These are phyloP conservation scores for Diadema setosum DNA, from an alignment of 35 echinoderm and acorn worm genomes.

Conservation along the genomic window DNA sequence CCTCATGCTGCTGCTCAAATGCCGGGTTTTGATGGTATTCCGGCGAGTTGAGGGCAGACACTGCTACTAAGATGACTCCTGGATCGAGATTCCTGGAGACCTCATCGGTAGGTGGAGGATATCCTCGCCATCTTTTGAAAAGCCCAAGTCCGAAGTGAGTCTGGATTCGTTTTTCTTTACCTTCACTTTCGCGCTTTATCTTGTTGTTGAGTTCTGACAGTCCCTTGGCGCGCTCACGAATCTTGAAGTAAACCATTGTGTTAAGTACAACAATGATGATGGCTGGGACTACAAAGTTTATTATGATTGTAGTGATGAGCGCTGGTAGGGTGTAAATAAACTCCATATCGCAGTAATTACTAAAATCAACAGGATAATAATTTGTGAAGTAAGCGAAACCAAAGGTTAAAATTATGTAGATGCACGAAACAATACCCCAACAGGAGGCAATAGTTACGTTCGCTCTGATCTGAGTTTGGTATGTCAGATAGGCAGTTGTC, in stretches of 20 bases:
- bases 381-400: background rate
- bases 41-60: background rate
- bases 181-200: background rate
- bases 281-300: conserved; percentile 49
- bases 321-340: background rate
- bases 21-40: conserved; percentile 14
- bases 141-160: background rate
- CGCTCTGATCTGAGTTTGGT: conserved; percentile 35
- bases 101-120: background rate
- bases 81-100: background rate
- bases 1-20: background rate
- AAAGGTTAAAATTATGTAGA: conserved; percentile 8
- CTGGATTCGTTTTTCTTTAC: background rate
- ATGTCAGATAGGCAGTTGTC: conserved; percentile 29
- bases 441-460: background rate
- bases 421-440: background rate
- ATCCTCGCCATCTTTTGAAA: background rate
- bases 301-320: background rate
- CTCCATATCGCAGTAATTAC: conserved; percentile 42
- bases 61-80: background rate
- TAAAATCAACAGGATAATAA: background rate
- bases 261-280: conserved; percentile 43
- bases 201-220: background rate
- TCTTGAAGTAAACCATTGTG: conserved; percentile 40
- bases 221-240: conserved; percentile 36